Evolutionary conservation across 37 sponge, comb jelly and placozoan species (phyloP).

Genomic region (Diacarnus erythraeanus): DNA sequence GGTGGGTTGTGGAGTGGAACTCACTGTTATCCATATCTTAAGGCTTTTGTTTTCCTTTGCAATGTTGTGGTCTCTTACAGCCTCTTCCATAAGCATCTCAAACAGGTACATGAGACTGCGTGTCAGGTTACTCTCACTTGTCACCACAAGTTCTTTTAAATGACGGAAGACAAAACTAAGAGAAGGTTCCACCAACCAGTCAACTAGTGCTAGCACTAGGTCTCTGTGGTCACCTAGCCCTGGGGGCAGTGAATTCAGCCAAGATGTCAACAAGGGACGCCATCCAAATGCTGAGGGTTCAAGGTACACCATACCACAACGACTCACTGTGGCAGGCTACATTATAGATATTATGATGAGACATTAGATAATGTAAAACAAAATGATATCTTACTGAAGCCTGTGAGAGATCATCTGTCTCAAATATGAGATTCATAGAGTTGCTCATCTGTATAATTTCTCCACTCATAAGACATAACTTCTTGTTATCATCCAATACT

Average conservation of each 20-base stretch:
- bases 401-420: slow-evolving; percentile 92
- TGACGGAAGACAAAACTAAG: slow-evolving; percentile 67
- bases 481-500: slow-evolving; percentile 97
- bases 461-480: slow-evolving; percentile 98
- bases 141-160: slow-evolving; percentile 78
- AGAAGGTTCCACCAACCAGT: slow-evolving; percentile 80
- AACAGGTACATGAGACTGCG: slow-evolving; percentile 83
- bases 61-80: slow-evolving; percentile 56
- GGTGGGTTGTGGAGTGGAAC: too few species aligned
- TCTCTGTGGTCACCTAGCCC: slow-evolving; percentile 31
- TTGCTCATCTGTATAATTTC: slow-evolving; percentile 98
- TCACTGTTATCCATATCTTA: slow-evolving; percentile 67
- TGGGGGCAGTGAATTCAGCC: slow-evolving; percentile 66
- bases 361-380: too few species aligned
- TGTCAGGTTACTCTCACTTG: slow-evolving; percentile 67
- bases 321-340: slow-evolving; percentile 97
- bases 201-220: slow-evolving; percentile 69
- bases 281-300: slow-evolving; percentile 95
- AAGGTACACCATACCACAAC: slow-evolving; percentile 99
- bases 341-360: background rate
- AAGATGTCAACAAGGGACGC: slow-evolving; percentile 87
- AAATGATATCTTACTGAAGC: slow-evolving; percentile 89
- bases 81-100: slow-evolving; percentile 74
- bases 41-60: slow-evolving; percentile 77
- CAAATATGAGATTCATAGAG: slow-evolving; percentile 98